phyloP scores from a whole-genome alignment of 2,113 vertebrate genomes.

The Apteryx mantelli region DNA sequence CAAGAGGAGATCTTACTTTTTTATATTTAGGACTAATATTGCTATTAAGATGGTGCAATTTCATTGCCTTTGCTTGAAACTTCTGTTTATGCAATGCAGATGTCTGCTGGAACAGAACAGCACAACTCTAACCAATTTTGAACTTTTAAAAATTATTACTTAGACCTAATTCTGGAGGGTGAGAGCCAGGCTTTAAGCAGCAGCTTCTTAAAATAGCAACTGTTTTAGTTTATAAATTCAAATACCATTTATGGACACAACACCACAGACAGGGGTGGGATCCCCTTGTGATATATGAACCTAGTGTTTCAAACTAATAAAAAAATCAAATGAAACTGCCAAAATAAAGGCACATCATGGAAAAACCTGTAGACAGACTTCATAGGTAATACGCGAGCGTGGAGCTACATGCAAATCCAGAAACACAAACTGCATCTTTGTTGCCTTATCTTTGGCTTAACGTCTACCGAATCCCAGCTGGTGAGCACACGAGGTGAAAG shows the following conservation, averaged over 20 bases:
- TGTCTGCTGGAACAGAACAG: background rate
- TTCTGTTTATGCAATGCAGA: background rate
- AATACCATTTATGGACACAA: constrained; percentile 53
- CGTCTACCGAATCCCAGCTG: too few relatives aligned
- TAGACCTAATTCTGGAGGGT: background rate
- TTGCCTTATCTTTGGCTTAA: background rate
- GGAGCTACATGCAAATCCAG: background rate
- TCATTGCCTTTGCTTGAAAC: background rate
- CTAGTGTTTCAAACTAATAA: background rate
- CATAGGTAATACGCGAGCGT: accelerated
- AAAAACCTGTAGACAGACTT: background rate
- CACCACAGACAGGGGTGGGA: background rate
- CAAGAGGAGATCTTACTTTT: background rate
- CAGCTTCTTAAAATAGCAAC: constrained; percentile 62
- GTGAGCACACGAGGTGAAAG: background rate
- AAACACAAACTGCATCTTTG: background rate
- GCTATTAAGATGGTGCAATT: background rate
- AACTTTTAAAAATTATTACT: constrained; percentile 14
- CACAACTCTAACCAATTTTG: background rate
- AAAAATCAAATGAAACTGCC: background rate
- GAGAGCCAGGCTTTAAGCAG: constrained; percentile 27
- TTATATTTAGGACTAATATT: background rate
- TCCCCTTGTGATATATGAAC: constrained; percentile 7
- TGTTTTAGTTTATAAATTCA: constrained; percentile 46
- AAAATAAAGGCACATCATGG: background rate